Evolutionary conservation across 2,888 invertebrate genomes (phyloP), one percentile per base, ranked within the genome.

Genomic region (Acrocyrtus sp.): DNA sequence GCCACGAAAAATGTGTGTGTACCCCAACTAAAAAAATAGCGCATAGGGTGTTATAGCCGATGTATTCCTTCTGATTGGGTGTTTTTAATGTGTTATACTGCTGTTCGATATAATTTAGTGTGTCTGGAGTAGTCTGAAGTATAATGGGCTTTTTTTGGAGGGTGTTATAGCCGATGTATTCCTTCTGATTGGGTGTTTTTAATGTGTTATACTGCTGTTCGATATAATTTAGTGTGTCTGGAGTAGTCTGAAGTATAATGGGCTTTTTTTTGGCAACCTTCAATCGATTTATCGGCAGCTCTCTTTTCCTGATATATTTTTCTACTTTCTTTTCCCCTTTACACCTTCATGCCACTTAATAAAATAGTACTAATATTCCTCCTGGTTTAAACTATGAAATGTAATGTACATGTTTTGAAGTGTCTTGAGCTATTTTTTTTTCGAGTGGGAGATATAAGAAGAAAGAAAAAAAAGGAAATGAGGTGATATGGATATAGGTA

Each of bases 201-300:
- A 34, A 34, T 34, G 34, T 34, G 34, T 12, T 34, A 34, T 34
- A 34, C 6, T 34, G 12, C 34, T 34, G 34, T 34, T n/a, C n/a
- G n/a, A n/a, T n/a, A n/a, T n/a, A n/a, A 34, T 5, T 45, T 45
- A 39, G 60, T 51, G 34, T 51, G 62, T 29, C 24, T 45, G 6
- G 26, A 29, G 19, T 29, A n/a, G 57, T 47, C 41, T 39, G 19
- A 53, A 61, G 47, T 45, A 45, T 61, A 68, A 68, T 68, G 54
- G 54, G 41, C 47, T 24, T 43, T 68, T 69, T 70, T 72, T 65
- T 60, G 47, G 41, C 63, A 53, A 60, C 45, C 43, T 63, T 57
- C 63, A 58, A 72, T 72, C 72, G 72, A 72, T 72, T 72, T 72
- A 72, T 72, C 39, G 72, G 63, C 72, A 45, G 62, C 19, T 62